Evolutionary conservation across 1,140 invertebrate species (phyloP).

Genomic region (Lithobius niger): DNA sequence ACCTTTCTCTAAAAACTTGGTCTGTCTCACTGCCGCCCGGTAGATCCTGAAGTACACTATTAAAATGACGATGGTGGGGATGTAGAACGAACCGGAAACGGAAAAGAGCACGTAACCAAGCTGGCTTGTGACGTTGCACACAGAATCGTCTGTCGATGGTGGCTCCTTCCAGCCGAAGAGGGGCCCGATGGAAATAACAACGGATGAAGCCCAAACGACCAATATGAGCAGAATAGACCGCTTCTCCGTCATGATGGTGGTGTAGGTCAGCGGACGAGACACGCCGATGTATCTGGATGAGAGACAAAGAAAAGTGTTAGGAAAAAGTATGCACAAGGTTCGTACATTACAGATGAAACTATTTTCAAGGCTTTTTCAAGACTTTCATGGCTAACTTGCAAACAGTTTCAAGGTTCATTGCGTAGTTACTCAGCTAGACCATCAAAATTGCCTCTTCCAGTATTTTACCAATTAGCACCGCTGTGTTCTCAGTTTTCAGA

Average conservation of each 20-base stretch:
- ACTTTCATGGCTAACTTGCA: too few relatives aligned
- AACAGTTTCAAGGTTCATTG: too few relatives aligned
- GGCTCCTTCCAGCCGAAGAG: slow-evolving; percentile 39
- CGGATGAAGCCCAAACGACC: slow-evolving; percentile 39
- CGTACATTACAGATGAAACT: too few relatives aligned
- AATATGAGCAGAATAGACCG: slow-evolving; percentile 37
- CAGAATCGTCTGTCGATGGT: slow-evolving; percentile 24
- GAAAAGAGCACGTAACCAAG: slow-evolving; percentile 61
- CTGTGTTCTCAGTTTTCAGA: too few relatives aligned
- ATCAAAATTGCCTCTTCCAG: too few relatives aligned
- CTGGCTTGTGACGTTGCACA: slow-evolving; percentile 43
- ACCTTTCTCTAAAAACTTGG: slow-evolving; percentile 37
- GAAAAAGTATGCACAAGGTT: too few relatives aligned
- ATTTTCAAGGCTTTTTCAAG: too few relatives aligned
- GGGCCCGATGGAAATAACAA: slow-evolving; percentile 43
- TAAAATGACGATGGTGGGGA: slow-evolving; percentile 54
- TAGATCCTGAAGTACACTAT: slow-evolving; percentile 56
- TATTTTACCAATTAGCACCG: too few relatives aligned
- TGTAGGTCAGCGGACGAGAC: slow-evolving; percentile 39
- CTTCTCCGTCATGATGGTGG: slow-evolving; percentile 38
- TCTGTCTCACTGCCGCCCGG: slow-evolving; percentile 44
- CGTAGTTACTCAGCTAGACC: too few relatives aligned
- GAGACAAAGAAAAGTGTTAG: too few relatives aligned
- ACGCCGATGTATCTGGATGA: slow-evolving; percentile 49
- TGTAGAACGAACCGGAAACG: slow-evolving; percentile 55